Percentiles rank a stretch among this genome's conserved stretches.
Evolutionary conservation across 2,888 invertebrate genomes (phyloP).

Genomic region (Bembecia ichneumoniformis): DNA sequence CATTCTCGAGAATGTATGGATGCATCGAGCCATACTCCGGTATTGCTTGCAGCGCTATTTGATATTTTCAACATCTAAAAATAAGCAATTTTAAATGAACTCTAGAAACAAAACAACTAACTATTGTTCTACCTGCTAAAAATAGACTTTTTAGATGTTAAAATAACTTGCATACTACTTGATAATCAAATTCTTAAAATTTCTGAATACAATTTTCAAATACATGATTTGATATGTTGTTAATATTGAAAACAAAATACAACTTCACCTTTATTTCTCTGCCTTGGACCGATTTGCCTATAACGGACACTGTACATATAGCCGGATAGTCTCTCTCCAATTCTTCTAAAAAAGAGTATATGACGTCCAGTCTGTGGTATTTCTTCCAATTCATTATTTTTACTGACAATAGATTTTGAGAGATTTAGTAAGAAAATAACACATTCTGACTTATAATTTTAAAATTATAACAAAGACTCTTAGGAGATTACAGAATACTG

Average conservation of each 20-base stretch:
- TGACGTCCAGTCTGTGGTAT: constrained; percentile 82
- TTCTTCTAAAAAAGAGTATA: constrained; percentile 83
- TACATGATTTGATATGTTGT: too few species aligned
- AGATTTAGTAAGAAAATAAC: too few species aligned
- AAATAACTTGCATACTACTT: background rate
- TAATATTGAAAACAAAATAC: too few species aligned
- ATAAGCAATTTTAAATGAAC: background rate
- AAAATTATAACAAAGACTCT: too few species aligned
- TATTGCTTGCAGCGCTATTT: constrained; percentile 75
- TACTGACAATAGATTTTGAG: constrained; percentile 21
- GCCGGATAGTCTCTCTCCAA: constrained; percentile 82
- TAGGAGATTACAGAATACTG: too few species aligned
- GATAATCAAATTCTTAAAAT: background rate
- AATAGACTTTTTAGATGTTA: too few species aligned
- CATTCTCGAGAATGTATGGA: constrained; percentile 93
- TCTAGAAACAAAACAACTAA: background rate
- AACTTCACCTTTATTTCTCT: constrained; percentile 77
- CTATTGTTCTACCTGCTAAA: too few species aligned
- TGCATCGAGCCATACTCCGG: constrained; percentile 82
- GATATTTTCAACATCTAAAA: constrained; percentile 75
- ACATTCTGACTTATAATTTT: too few species aligned
- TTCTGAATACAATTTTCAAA: background rate
- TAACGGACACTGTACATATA: constrained; percentile 79
- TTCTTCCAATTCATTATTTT: constrained; percentile 80
- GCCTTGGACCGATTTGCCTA: constrained; percentile 84